These are phyloP conservation scores for Hippoglossus hippoglossus DNA, from an alignment of 2,797 vertebrate genomes.

Conservation along the genomic window DNA sequence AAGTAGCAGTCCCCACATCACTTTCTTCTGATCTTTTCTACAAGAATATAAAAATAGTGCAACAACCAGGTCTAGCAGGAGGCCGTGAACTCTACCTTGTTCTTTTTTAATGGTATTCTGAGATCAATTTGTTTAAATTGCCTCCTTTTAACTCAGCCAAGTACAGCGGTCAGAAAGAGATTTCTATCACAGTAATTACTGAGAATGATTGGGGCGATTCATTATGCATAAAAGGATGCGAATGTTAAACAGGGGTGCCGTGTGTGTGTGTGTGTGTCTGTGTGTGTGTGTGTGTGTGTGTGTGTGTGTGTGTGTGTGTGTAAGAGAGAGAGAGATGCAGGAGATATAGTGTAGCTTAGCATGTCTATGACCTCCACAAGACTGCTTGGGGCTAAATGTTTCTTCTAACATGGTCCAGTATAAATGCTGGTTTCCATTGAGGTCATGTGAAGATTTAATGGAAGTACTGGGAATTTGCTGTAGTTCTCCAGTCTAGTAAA, in stretches of 20 bases:
- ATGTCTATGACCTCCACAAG: constrained; percentile 56
- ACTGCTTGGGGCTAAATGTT: constrained; percentile 28
- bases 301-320: too few relatives aligned
- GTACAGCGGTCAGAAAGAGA: constrained; percentile 73
- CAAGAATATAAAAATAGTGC: constrained; percentile 25
- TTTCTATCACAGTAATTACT: constrained; percentile 82
- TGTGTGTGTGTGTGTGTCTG: constrained; percentile 52
- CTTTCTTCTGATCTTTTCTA: constrained; percentile 25
- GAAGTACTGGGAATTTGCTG: neutral
- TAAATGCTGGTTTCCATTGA: constrained; percentile 21
- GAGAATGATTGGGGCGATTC: constrained; percentile 79
- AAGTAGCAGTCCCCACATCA: constrained; percentile 21
- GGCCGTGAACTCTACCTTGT: constrained; percentile 66
- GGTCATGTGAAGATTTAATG: neutral
- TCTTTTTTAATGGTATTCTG: constrained; percentile 81
- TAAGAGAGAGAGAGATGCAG: constrained; percentile 51
- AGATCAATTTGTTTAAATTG: constrained; percentile 86
- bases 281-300: constrained; percentile 14
- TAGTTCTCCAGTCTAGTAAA: neutral
- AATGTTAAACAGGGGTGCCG: constrained; percentile 70
- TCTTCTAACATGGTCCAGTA: constrained; percentile 20
- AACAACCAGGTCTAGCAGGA: constrained; percentile 40
- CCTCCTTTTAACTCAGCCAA: constrained; percentile 81
- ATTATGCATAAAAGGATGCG: constrained; percentile 81
- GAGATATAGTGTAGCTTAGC: constrained; percentile 66